These are phyloP conservation scores for Gallirallus australis DNA, from an alignment of 2,797 vertebrate species.

Conservation along the genomic window DNA sequence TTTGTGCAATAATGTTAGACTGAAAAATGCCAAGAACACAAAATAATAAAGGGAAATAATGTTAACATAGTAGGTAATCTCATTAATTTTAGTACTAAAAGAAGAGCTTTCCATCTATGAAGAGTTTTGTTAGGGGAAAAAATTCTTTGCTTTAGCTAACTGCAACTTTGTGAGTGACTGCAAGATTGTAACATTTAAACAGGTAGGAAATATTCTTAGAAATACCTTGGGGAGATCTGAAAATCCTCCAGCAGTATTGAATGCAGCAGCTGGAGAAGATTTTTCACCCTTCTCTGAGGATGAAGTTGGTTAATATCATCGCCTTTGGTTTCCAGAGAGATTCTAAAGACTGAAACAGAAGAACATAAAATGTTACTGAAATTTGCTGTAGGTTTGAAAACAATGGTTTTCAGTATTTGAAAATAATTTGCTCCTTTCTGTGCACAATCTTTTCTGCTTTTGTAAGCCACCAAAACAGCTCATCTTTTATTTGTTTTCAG, in stretches of 20 bases:
- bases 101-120: not conserved
- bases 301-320: not conserved
- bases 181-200: not conserved
- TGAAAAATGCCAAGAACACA: not conserved
- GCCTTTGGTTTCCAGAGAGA: not conserved
- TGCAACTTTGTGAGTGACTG: not conserved
- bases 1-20: not conserved
- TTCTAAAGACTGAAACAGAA: not conserved
- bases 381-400: not conserved
- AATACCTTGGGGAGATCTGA: not conserved
- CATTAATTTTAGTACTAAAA: not conserved
- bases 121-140: not conserved
- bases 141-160: not conserved
- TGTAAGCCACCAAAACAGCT: constrained; percentile 19
- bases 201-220: not conserved
- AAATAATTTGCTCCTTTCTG: constrained; percentile 5
- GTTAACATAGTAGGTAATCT: not conserved
- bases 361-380: not conserved
- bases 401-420: not conserved
- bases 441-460: not conserved
- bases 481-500: constrained; percentile 66
- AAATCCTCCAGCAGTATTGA: not conserved
- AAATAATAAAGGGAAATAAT: not conserved
- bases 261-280: not conserved
- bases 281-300: not conserved